Evolutionary conservation across 2,113 vertebrate species (phyloP).

Genomic region (Chloebia gouldiae): DNA sequence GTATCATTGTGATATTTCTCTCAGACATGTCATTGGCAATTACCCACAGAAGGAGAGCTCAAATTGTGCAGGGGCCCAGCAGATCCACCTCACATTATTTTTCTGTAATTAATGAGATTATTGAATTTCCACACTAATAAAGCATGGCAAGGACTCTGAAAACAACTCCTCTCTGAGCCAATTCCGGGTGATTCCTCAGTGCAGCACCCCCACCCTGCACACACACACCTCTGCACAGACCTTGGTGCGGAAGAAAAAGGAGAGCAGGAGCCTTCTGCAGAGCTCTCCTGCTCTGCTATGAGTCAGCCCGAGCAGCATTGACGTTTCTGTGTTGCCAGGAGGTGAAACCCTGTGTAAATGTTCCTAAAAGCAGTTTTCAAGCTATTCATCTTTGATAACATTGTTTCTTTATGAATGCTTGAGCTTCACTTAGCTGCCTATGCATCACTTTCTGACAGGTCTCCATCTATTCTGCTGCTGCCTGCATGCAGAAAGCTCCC

Average conservation of each 20-base stretch:
- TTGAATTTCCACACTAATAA: slow-evolving; percentile 71
- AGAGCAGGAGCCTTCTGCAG: neutral
- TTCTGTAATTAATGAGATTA: slow-evolving; percentile 76
- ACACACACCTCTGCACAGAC: slow-evolving; percentile 36
- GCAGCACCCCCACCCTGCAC: neutral
- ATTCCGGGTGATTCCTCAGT: slow-evolving; percentile 21
- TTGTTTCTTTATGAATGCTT: slow-evolving; percentile 70
- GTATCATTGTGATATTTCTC: slow-evolving; percentile 75
- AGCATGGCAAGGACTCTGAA: slow-evolving; percentile 61
- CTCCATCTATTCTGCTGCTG: slow-evolving; percentile 61
- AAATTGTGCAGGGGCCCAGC: slow-evolving; percentile 67
- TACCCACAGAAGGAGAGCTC: slow-evolving; percentile 72
- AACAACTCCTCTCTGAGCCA: slow-evolving; percentile 51
- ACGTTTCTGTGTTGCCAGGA: slow-evolving; percentile 64
- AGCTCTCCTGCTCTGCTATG: slow-evolving; percentile 41
- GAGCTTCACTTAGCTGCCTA: slow-evolving; percentile 66
- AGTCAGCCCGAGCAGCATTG: slow-evolving; percentile 52
- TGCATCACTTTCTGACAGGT: slow-evolving; percentile 67
- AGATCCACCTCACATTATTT: slow-evolving; percentile 72
- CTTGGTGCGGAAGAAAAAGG: neutral
- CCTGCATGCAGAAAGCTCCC: slow-evolving; percentile 7
- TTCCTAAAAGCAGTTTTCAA: slow-evolving; percentile 72
- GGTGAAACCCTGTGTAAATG: slow-evolving; percentile 69
- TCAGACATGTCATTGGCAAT: slow-evolving; percentile 75
- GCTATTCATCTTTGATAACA: slow-evolving; percentile 74